Conservation (phyloP, 2,797 vertebrate genomes). For the Lithobates pipiens region DNA sequence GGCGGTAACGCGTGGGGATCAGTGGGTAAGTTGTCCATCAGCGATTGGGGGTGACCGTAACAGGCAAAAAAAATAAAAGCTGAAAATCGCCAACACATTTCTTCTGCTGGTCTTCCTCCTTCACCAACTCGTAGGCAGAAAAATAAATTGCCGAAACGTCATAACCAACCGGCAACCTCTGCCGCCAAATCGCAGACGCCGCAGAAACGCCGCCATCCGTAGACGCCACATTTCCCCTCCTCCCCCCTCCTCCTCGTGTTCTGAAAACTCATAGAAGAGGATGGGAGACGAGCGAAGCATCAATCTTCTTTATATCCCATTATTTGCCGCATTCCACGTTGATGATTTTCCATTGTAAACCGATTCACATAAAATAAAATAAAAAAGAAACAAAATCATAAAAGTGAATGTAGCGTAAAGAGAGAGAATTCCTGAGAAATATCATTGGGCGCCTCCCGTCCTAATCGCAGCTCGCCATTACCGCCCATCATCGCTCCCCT, state of each 20-base stretch:
- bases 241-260: too few relatives aligned
- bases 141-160: background rate
- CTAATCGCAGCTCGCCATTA: constrained; percentile 16
- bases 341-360: constrained; percentile 30
- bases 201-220: background rate
- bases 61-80: too few relatives aligned
- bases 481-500: background rate
- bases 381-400: constrained; percentile 14
- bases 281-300: background rate
- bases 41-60: too few relatives aligned
- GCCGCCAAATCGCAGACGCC: background rate
- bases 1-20: too few relatives aligned
- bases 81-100: too few relatives aligned
- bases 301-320: constrained; percentile 6
- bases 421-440: constrained; percentile 2
- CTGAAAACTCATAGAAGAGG: background rate
- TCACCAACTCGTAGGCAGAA: too few relatives aligned
- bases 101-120: too few relatives aligned
- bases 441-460: background rate
- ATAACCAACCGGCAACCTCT: background rate
- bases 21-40: too few relatives aligned
- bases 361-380: constrained; percentile 18
- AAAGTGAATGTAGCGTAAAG: constrained; percentile 47
- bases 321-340: background rate
- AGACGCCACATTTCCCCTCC: background rate